Evolutionary conservation across 1,140 invertebrate genomes (phyloP), one percentile per base, ranked within the genome.

Genomic region (Brachionus rotundiformis): DNA sequence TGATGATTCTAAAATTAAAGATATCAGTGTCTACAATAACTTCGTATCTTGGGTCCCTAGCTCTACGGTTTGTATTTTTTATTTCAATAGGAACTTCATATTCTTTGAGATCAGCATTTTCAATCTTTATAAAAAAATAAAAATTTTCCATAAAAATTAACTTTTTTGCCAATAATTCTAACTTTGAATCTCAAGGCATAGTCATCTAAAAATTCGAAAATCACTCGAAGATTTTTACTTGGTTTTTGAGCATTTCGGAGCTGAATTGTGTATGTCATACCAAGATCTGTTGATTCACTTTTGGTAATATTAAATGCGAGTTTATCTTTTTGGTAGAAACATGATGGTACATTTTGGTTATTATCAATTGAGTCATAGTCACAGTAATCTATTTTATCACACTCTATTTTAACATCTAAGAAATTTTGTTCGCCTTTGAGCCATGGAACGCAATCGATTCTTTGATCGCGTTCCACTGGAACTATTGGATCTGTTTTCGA

Each of bases 11-110:
- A 63, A 79, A 79, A 79, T 79, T 79, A 63, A 79, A 79, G n/a
- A n/a, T 41, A 47, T 11, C 25, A 25, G 54, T 11, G n/a, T 79
- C 76, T 4, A 79, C 54, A 19, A 16, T 8, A 4, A 79, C 59
- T 36, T 63, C 47, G 25, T 79, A 79, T 33, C 54, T 79, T 3
- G 76, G 76, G 29, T 79, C 36, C 36, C 41, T 54, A 3, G 76
- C 76, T 59, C 31, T 54, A 25, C 23, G 33, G 36, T 79, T 54
- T 39, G 76, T 44, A 11, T 63, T 79, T 13, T 79, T 79, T 23
- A 79, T 79, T 23, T 79, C 13, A 79, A 79, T 79, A 4, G 76
- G 76, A 8, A 79, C 76, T 41, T 79, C 47, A 23, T 79, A 79
- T 39, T 79, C 76, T 79, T 29, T 25, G 2, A 79, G 5, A 11